phyloP scores from a whole-genome alignment of 1,140 invertebrate genomes.

The Eupristina koningsbergeri region DNA sequence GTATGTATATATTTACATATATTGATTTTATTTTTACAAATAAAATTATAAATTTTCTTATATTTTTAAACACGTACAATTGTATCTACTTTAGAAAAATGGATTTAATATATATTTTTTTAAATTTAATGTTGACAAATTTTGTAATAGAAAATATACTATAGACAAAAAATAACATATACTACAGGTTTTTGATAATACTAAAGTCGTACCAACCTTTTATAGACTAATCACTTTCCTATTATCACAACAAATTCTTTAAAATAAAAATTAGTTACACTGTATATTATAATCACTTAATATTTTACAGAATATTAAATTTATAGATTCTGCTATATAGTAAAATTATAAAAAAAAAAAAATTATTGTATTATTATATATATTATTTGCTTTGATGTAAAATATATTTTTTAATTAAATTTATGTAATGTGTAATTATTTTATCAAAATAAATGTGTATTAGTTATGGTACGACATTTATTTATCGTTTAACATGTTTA shows the following conservation, averaged over 20 bases:
- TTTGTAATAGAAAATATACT: conserved; percentile 11
- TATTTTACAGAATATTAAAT: not conserved
- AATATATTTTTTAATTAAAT: too few species aligned
- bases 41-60: conserved; percentile 60
- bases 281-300: not conserved
- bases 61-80: conserved; percentile 55
- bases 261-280: not conserved
- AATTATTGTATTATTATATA: not conserved
- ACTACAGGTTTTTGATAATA: conserved; percentile 16
- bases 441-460: too few species aligned
- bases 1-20: conserved; percentile 57
- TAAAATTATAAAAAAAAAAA: not conserved
- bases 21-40: conserved; percentile 61
- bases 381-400: too few species aligned
- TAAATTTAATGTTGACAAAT: conserved; percentile 25
- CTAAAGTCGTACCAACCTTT: not conserved
- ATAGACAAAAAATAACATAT: conserved; percentile 22
- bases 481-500: not conserved
- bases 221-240: not conserved
- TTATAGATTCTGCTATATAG: not conserved
- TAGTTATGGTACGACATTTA: not conserved
- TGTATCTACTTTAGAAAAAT: conserved; percentile 58
- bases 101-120: conserved; percentile 54
- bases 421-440: too few species aligned
- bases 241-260: not conserved